Evolutionary conservation across 2,888 invertebrate species (phyloP).

Genomic region (Thereva unica): DNA sequence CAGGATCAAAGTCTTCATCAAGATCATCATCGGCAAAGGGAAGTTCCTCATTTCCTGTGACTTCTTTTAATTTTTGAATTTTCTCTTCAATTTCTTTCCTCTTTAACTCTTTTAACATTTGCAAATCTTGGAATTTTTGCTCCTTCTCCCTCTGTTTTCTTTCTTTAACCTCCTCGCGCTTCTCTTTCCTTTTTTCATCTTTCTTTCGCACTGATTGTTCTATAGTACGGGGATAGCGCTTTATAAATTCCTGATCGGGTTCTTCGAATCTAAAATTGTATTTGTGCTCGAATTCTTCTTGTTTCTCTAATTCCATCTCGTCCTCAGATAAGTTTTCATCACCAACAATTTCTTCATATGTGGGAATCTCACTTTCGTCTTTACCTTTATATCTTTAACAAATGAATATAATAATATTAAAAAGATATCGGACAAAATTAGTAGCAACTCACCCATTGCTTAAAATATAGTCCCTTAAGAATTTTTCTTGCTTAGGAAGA

Average conservation of each 20-base stretch:
- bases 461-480: constrained; percentile 88
- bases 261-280: constrained; percentile 97
- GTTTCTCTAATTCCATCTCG: constrained; percentile 76
- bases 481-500: constrained; percentile 82
- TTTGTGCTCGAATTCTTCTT: constrained; percentile 90
- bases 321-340: constrained; percentile 72
- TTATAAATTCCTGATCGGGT: constrained; percentile 90
- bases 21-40: constrained; percentile 72
- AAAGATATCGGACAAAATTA: constrained; percentile 15
- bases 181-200: constrained; percentile 76
- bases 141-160: constrained; percentile 79
- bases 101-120: constrained; percentile 82
- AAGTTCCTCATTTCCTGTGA: constrained; percentile 77
- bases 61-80: constrained; percentile 80
- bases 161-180: constrained; percentile 74
- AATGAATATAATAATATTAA: constrained; percentile 38
- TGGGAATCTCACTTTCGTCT: constrained; percentile 62
- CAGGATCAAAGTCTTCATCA: constrained; percentile 90
- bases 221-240: constrained; percentile 89
- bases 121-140: constrained; percentile 84
- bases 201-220: constrained; percentile 78
- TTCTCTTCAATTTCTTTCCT: constrained; percentile 88
- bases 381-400: constrained; percentile 59
- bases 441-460: constrained; percentile 68
- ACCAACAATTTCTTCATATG: constrained; percentile 70